These are phyloP conservation scores for Isurus oxyrinchus DNA, from an alignment of 2,113 vertebrate genomes.

Conservation along the genomic window DNA sequence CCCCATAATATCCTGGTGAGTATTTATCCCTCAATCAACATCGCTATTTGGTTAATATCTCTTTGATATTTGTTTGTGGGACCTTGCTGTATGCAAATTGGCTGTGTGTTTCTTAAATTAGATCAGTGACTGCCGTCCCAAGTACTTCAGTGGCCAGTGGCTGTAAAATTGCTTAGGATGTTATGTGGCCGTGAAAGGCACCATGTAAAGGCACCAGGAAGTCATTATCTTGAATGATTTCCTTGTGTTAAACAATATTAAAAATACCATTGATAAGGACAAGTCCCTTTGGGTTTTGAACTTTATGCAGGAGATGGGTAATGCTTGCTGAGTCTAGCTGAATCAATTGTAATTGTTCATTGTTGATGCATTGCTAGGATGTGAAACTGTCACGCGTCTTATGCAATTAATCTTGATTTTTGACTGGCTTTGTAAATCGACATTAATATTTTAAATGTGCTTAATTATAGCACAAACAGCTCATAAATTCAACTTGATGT, in stretches of 20 bases:
- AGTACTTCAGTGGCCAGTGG: not conserved
- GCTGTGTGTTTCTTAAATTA: too few relatives aligned
- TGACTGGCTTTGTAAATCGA: conserved; percentile 20
- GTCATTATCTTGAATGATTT: not conserved
- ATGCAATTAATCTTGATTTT: conserved; percentile 33
- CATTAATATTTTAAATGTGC: conserved; percentile 4
- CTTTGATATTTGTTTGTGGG: not conserved
- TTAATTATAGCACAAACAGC: conserved; percentile 9
- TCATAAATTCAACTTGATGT: not conserved
- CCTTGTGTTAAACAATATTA: too few relatives aligned
- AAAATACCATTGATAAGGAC: not conserved
- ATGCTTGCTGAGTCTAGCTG: not conserved
- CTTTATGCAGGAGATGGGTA: not conserved
- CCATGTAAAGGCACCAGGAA: not conserved
- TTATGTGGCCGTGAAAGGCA: not conserved
- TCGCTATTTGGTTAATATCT: not conserved
- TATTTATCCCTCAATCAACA: not conserved
- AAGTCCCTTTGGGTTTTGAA: not conserved
- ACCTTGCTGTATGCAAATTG: not conserved
- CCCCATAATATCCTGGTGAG: too few relatives aligned
- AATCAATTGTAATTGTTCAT: conserved; percentile 11
- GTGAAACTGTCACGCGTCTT: conserved; percentile 8
- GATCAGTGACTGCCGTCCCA: not conserved
- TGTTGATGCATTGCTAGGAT: not conserved
- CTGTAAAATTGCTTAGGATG: not conserved